Conservation (phyloP, 2,113 vertebrate genomes). For the Pelusios castaneus region DNA sequence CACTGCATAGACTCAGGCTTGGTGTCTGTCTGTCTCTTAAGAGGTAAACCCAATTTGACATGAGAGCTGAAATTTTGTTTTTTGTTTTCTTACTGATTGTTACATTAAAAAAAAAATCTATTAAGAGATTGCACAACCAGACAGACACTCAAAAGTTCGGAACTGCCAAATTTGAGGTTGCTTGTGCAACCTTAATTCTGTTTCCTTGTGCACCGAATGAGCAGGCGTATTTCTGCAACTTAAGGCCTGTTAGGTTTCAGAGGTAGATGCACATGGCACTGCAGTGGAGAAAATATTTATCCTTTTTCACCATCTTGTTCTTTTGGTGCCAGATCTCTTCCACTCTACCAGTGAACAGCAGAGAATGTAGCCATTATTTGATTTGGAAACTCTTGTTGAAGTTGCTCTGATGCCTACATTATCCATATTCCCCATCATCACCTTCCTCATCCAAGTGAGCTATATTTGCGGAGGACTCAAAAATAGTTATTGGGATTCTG, state of each 20-base stretch:
- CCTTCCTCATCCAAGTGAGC: neutral
- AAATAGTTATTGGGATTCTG: neutral
- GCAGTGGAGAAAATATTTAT: neutral
- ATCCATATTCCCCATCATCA: neutral
- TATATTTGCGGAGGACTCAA: neutral
- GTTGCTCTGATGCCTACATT: rapidly evolving
- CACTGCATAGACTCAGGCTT: neutral
- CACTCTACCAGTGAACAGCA: neutral
- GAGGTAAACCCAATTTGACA: neutral
- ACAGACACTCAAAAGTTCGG: no score
- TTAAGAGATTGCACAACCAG: no score
- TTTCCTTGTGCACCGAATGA: neutral
- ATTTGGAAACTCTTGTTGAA: neutral
- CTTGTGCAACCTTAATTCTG: neutral
- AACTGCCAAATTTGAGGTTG: no score
- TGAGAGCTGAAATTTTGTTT: neutral
- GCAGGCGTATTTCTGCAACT: neutral
- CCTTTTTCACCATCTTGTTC: neutral
- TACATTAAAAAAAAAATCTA: no score
- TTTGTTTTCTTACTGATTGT: neutral
- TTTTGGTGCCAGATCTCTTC: neutral
- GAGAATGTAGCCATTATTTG: neutral
- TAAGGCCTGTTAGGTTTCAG: neutral
- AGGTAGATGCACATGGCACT: neutral
- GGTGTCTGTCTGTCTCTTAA: neutral